Evolutionary conservation across 1,140 invertebrate species (phyloP).

Genomic region (Drosophila prosaltans): DNA sequence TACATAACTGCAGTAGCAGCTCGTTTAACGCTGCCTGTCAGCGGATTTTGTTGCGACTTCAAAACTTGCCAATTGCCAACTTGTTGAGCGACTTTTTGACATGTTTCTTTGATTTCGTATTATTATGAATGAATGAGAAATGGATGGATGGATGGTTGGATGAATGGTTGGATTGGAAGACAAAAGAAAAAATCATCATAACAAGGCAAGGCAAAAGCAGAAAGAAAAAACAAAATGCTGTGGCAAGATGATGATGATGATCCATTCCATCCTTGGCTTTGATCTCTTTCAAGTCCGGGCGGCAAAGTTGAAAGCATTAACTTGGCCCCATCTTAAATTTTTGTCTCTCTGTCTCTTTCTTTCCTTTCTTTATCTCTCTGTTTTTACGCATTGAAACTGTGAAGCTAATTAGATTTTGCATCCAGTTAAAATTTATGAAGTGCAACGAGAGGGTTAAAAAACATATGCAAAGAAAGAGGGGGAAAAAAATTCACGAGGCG

Average conservation of each 20-base stretch:
- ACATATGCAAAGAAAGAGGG: constrained; percentile 43
- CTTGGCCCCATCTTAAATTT: constrained; percentile 10
- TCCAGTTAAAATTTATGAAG: constrained; percentile 77
- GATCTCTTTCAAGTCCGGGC: constrained; percentile 61
- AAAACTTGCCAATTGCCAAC: constrained; percentile 7
- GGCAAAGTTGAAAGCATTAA: constrained; percentile 73
- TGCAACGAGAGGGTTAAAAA: constrained; percentile 58
- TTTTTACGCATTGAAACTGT: constrained; percentile 58
- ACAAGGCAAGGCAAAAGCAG: constrained; percentile 50
- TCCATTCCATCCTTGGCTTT: constrained; percentile 77
- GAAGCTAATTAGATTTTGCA: constrained; percentile 64
- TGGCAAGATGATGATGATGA: constrained; percentile 38
- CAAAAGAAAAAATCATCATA: constrained; percentile 70
- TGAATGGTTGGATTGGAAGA: constrained; percentile 2
- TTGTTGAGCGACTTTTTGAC: constrained; percentile 46
- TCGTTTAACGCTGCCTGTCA: constrained; percentile 66
- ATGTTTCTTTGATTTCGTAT: constrained; percentile 65
- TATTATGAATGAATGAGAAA: constrained; percentile 71
- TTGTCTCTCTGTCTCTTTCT: background rate
- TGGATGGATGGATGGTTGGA: constrained; percentile 21
- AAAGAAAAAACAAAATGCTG: background rate
- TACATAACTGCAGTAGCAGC: constrained; percentile 23
- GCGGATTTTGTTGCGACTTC: constrained; percentile 23
- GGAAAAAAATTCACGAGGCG: background rate
- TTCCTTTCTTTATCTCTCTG: constrained; percentile 29